These are phyloP conservation scores for Brenthis ino DNA, from an alignment of 2,888 invertebrate species.

Conservation along the genomic window DNA sequence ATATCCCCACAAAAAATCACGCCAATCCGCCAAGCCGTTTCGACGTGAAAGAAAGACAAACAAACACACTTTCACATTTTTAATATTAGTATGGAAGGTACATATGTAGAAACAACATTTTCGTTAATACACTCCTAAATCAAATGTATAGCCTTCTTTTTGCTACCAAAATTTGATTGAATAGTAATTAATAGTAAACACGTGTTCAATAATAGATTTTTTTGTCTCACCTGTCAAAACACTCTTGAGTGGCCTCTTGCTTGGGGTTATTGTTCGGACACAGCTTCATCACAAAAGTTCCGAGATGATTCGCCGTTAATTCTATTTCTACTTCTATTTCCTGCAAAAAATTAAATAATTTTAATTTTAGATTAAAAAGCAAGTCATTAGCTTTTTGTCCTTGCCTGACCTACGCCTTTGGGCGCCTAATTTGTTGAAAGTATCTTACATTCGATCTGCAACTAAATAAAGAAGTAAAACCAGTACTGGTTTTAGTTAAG, in stretches of 20 bases:
- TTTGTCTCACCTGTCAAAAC: slow-evolving; percentile 86
- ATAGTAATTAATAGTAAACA: neutral
- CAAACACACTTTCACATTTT: no score
- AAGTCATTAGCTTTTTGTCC: neutral
- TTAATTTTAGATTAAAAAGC: neutral
- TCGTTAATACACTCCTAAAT: no score
- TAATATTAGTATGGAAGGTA: no score
- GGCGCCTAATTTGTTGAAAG: neutral
- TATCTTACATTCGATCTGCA: no score
- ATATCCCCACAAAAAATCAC: no score
- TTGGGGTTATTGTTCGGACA: slow-evolving; percentile 93
- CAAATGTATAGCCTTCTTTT: neutral
- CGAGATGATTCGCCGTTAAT: slow-evolving; percentile 94
- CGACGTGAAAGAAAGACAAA: no score
- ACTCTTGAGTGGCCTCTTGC: slow-evolving; percentile 90
- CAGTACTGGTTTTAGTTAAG: no score
- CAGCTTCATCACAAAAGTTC: slow-evolving; percentile 91
- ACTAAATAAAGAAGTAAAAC: no score
- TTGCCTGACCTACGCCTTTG: neutral
- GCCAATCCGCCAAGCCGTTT: no score
- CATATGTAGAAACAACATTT: no score
- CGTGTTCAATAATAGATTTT: neutral
- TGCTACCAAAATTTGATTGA: neutral
- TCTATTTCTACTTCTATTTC: slow-evolving; percentile 93
- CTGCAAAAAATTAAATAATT: slow-evolving; percentile 58